These are phyloP conservation scores for Prietella phreatophila DNA, from an alignment of 2,113 vertebrate genomes.

Conservation along the genomic window DNA sequence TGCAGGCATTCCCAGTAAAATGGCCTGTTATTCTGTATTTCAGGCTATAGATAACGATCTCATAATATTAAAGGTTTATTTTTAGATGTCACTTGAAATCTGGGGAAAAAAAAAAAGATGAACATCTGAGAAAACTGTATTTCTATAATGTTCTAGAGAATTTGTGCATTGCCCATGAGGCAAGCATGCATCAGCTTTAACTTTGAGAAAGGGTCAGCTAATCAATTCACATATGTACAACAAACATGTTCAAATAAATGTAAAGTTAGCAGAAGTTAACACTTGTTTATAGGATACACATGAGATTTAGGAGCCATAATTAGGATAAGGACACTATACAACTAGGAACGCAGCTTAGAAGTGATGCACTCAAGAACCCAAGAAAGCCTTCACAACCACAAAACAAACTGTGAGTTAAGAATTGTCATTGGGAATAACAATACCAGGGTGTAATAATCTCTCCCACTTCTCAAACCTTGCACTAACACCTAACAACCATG, in stretches of 20 bases:
- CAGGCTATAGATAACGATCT: too few relatives aligned
- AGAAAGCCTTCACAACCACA: not conserved
- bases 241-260: too few relatives aligned
- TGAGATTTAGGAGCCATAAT: not conserved
- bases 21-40: too few relatives aligned
- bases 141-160: not conserved
- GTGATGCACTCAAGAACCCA: not conserved
- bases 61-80: too few relatives aligned
- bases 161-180: not conserved
- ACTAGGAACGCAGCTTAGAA: not conserved
- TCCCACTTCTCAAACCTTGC: not conserved
- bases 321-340: not conserved
- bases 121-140: too few relatives aligned
- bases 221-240: too few relatives aligned
- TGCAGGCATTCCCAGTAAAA: not conserved
- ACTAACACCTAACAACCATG: not conserved
- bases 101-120: not conserved
- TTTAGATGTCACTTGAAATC: too few relatives aligned
- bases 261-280: too few relatives aligned
- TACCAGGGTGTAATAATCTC: not conserved
- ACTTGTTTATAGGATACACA: not conserved
- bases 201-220: not conserved
- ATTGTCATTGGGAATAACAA: too few relatives aligned
- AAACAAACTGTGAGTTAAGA: not conserved
- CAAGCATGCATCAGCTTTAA: not conserved